phyloP scores from a whole-genome alignment of 2,888 invertebrate species.

The Caenorhabditis doughertyi region DNA sequence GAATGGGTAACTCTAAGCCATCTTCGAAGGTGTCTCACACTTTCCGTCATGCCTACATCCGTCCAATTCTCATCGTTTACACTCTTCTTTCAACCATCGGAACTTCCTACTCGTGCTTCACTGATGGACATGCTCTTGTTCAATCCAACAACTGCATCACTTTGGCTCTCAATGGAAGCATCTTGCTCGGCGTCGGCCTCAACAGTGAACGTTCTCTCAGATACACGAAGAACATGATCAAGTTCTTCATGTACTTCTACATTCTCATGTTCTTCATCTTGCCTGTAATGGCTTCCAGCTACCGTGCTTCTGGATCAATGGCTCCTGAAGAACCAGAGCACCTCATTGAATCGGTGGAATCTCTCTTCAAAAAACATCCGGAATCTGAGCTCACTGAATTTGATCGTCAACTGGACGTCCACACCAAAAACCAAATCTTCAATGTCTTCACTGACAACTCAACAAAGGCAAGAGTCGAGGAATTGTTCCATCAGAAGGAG shows the following conservation, averaged over 20 bases:
- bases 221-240: not conserved
- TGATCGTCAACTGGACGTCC: not conserved
- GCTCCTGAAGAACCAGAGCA: not conserved
- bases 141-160: not conserved
- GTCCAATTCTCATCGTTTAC: constrained; percentile 18
- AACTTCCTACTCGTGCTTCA: not conserved
- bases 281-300: not conserved
- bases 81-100: not conserved
- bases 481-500: not conserved
- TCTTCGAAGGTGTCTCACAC: not conserved
- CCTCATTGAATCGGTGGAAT: not conserved
- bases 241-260: constrained; percentile 10
- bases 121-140: not conserved
- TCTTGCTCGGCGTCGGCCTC: not conserved
- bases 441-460: not conserved
- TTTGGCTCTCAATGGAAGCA: not conserved
- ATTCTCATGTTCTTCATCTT: not conserved
- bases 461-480: not conserved
- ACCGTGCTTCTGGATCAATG: not conserved
- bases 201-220: not conserved
- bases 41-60: constrained; percentile 6
- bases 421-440: constrained; percentile 16
- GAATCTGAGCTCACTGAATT: not conserved
- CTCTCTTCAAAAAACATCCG: not conserved
- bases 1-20: constrained; percentile 7